Percentiles rank a stretch among this genome's conserved stretches.
Evolutionary conservation across 2,888 invertebrate genomes (phyloP).

Genomic region (Nomada fucata): DNA sequence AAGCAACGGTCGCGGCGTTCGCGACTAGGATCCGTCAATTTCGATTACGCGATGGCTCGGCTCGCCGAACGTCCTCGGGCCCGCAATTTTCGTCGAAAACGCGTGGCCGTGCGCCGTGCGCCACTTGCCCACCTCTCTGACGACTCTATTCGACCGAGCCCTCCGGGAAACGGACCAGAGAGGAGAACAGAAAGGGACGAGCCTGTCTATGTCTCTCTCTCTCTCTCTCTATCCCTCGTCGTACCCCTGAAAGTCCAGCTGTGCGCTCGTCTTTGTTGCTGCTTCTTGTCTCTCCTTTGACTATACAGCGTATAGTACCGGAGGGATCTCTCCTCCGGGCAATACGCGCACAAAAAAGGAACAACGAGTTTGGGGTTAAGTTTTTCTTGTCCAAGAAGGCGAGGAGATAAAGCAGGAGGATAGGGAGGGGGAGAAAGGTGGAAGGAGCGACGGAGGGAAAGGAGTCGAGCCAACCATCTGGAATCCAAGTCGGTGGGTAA

Average conservation of each 20-base stretch:
- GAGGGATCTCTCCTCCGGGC: constrained; percentile 66
- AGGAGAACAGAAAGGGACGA: too few relatives aligned
- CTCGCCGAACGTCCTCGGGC: constrained; percentile 14
- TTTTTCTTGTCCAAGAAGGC: constrained; percentile 61
- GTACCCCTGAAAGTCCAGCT: constrained; percentile 20
- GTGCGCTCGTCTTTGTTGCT: constrained; percentile 14
- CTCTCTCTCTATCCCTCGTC: constrained; percentile 13
- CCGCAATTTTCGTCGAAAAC: constrained; percentile 31
- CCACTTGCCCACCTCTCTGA: constrained; percentile 7
- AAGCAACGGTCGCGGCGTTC: neutral
- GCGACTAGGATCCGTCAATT: neutral
- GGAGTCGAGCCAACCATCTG: constrained; percentile 76
- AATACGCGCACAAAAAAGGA: constrained; percentile 78
- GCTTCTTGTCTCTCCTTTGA: constrained; percentile 40
- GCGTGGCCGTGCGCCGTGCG: constrained; percentile 30
- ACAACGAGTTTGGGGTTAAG: constrained; percentile 67
- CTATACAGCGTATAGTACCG: constrained; percentile 23
- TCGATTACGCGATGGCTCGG: neutral
- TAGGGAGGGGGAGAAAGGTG: neutral
- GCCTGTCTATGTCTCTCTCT: neutral
- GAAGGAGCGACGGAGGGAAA: constrained; percentile 15
- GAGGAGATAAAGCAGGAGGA: constrained; percentile 34
- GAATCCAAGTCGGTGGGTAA: constrained; percentile 81
- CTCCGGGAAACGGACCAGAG: neutral
- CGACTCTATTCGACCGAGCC: constrained; percentile 30